Evolutionary conservation across 2,888 invertebrate species (phyloP).

Genomic region (Amphiduros pacificus): DNA sequence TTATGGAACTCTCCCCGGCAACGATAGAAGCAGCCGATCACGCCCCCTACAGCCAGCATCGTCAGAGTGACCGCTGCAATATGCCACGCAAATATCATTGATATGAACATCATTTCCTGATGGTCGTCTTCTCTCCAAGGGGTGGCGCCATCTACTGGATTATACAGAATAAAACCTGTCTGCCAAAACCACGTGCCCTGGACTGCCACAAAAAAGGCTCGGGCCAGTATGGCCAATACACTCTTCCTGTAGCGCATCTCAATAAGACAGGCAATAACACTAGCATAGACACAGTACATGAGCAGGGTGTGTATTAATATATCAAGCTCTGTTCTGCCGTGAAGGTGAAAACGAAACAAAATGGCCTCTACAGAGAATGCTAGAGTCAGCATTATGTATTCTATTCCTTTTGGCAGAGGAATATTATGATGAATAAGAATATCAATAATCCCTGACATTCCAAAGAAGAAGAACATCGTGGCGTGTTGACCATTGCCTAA

Average conservation of each 20-base stretch:
- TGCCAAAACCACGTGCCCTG: conserved; percentile 65
- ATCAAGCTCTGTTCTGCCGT: conserved; percentile 57
- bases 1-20: conserved; percentile 26
- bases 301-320: conserved; percentile 61
- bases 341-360: conserved; percentile 62
- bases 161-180: conserved; percentile 63
- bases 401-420: conserved; percentile 57
- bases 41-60: conserved; percentile 40
- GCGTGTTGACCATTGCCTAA: conserved; percentile 63
- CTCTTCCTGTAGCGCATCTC: conserved; percentile 58
- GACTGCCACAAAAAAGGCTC: conserved; percentile 59
- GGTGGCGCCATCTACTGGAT: conserved; percentile 48
- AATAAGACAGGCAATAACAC: conserved; percentile 46
- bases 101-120: conserved; percentile 60
- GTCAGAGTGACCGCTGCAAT: too few relatives aligned
- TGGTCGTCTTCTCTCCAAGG: conserved; percentile 56
- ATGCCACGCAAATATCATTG: conserved; percentile 58
- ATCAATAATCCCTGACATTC: conserved; percentile 59
- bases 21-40: conserved; percentile 37
- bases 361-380: conserved; percentile 61
- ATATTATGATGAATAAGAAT: conserved; percentile 52
- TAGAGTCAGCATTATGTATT: conserved; percentile 55
- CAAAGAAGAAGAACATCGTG: conserved; percentile 64
- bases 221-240: conserved; percentile 53
- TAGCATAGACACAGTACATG: conserved; percentile 56